Base-by-base conservation (phyloP, 2,797 vertebrate species). In the Spondyliosoma cantharus region DNA sequence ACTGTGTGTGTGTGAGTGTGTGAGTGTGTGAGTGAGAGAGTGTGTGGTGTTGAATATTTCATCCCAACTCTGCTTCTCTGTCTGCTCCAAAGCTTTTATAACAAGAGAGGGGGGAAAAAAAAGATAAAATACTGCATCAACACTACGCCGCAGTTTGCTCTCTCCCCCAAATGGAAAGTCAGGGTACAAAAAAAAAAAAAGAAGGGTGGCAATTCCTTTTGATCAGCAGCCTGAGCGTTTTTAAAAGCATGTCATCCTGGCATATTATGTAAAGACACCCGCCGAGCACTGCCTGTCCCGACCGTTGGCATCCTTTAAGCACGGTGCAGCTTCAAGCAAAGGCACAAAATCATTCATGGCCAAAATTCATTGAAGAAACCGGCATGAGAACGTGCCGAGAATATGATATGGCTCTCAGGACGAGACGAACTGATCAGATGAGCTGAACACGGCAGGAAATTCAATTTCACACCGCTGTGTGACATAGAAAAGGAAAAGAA, bases 311-410 rank as follows among this genome's bases (percentile, higher is more conserved):
- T 85, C 82, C 83, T 81, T 79, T 53, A n/a, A 80, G 77, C 87
- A 50, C 82, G 67, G 75, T 86, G 88, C 90, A 83, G 84, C 57
- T 83, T 86, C 82, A 86, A 88, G 81, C 48, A 60, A 14, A 74
- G 74, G 83, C 76, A 77, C 9, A 62, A 67, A 86, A 94, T 93
- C 92, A 92, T 93, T 92, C 91, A 93, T 86, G 89, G 86, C 68
- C 78, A 87, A 84, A 61, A 92, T 94, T 94, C 93, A 94, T 94
- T 94, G 90, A 94, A 76, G 91, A 91, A 93, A 93, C 92, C 95
- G 92, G 94, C 95, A 96, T 93, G 93, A 90, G 94, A 92, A 96
- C 95, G 95, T 96, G 95, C 93, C 78, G 90, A 82, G 95, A 95
- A 96, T 96, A 78, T 88, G 84, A 94, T 91, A 82, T 81, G 87